These are phyloP conservation scores for Balearica regulorum DNA, from an alignment of 2,797 vertebrate genomes.

Conservation along the genomic window DNA sequence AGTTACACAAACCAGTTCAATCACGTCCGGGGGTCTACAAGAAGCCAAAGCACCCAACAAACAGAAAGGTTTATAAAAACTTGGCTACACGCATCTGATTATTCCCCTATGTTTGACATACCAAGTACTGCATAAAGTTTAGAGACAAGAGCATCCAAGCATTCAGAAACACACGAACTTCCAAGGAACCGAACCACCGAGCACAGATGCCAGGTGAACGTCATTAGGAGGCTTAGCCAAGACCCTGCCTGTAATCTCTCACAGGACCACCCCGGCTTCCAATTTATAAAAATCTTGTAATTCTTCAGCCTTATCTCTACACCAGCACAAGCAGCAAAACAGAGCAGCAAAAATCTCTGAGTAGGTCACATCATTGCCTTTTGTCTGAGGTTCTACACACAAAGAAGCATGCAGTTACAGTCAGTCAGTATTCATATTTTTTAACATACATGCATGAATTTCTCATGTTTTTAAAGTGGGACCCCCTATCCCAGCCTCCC, in stretches of 20 bases:
- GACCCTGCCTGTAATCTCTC: neutral
- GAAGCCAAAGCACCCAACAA: neutral
- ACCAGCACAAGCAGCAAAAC: neutral
- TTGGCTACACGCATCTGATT: neutral
- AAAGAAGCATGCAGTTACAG: neutral
- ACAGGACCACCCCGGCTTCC: neutral
- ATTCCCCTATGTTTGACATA: neutral
- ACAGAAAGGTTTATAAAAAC: neutral
- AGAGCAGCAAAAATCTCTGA: neutral
- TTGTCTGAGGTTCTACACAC: neutral
- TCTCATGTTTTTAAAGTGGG: neutral
- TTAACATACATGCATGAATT: neutral
- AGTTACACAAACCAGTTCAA: neutral
- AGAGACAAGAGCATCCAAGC: neutral
- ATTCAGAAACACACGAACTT: neutral
- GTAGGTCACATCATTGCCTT: neutral
- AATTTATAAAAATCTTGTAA: neutral
- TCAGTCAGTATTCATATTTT: neutral
- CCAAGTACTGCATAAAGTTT: neutral
- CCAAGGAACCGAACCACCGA: rapidly evolving
- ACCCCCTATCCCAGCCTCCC: neutral
- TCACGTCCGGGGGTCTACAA: neutral
- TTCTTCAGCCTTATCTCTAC: neutral
- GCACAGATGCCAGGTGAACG: neutral
- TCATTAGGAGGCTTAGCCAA: neutral